Evolutionary conservation across 53 echinoderm and acorn worm species (phyloP).

Genomic region (Holothuria scabra): DNA sequence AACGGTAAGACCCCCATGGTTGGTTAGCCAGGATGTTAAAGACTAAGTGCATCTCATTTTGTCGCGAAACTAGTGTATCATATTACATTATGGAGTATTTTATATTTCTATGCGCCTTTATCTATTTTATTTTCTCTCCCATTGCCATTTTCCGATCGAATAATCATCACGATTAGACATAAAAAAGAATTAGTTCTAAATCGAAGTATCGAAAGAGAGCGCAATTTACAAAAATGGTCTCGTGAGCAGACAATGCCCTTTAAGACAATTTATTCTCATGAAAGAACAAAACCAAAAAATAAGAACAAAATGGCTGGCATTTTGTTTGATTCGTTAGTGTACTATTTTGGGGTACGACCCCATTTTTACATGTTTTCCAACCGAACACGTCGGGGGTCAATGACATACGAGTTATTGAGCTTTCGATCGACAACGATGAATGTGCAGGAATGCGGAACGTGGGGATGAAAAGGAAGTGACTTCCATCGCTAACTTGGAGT

Average conservation of each 20-base stretch:
- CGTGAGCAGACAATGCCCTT: too few relatives aligned
- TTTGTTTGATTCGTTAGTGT: constrained; percentile 44
- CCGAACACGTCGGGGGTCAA: constrained; percentile 32
- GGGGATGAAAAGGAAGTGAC: background rate
- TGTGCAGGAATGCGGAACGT: constrained; percentile 35
- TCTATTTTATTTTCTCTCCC: too few relatives aligned
- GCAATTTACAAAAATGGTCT: too few relatives aligned
- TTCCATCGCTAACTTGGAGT: too few relatives aligned
- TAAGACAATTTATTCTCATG: too few relatives aligned
- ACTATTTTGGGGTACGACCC: constrained; percentile 41
- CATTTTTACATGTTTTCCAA: constrained; percentile 17
- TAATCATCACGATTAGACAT: too few relatives aligned
- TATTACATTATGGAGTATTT: background rate
- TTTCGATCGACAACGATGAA: constrained; percentile 6
- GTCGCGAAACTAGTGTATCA: constrained; percentile 33
- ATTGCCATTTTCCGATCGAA: too few relatives aligned
- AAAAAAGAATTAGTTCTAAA: too few relatives aligned
- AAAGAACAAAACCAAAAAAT: background rate
- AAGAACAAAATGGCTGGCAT: constrained; percentile 42
- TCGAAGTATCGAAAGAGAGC: too few relatives aligned
- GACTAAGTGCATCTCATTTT: background rate
- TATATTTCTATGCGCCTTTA: too few relatives aligned
- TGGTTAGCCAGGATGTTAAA: constrained; percentile 22
- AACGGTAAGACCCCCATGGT: constrained; percentile 42
- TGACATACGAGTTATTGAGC: constrained; percentile 46